These are phyloP conservation scores for Aphidoletes aphidimyza DNA, from an alignment of 2,888 invertebrate genomes.

Conservation along the genomic window DNA sequence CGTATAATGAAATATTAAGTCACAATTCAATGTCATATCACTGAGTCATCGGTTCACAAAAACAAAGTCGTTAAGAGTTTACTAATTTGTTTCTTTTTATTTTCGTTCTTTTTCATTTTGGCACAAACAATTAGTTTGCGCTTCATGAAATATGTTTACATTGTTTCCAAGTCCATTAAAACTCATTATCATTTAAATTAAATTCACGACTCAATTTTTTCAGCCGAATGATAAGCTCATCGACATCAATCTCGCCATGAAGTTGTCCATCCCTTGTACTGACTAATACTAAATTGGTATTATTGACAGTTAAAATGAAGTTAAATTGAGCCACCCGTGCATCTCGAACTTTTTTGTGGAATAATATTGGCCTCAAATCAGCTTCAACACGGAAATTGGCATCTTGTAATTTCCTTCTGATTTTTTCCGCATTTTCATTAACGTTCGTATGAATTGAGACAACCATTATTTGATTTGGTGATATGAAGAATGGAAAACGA, in stretches of 20 bases:
- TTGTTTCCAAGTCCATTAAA: neutral
- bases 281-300: neutral
- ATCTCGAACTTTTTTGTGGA: neutral
- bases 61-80: too few relatives aligned
- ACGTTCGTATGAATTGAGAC: neutral
- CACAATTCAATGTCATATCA: too few relatives aligned
- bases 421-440: neutral
- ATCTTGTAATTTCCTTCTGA: neutral
- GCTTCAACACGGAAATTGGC: neutral
- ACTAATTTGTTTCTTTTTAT: too few relatives aligned
- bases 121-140: too few relatives aligned
- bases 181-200: neutral
- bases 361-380: neutral
- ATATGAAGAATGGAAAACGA: neutral
- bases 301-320: neutral
- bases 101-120: too few relatives aligned
- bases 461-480: slow-evolving; percentile 1
- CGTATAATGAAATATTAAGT: too few relatives aligned
- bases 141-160: too few relatives aligned
- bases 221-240: neutral
- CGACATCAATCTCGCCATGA: neutral
- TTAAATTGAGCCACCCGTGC: neutral
- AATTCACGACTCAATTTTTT: neutral
- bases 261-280: neutral
- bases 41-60: too few relatives aligned